A percentile compares a stretch with the other conserved stretches of the same genome.
Evolutionary conservation across 2,113 vertebrate species (phyloP).

Genomic region (Caranx ignobilis): DNA sequence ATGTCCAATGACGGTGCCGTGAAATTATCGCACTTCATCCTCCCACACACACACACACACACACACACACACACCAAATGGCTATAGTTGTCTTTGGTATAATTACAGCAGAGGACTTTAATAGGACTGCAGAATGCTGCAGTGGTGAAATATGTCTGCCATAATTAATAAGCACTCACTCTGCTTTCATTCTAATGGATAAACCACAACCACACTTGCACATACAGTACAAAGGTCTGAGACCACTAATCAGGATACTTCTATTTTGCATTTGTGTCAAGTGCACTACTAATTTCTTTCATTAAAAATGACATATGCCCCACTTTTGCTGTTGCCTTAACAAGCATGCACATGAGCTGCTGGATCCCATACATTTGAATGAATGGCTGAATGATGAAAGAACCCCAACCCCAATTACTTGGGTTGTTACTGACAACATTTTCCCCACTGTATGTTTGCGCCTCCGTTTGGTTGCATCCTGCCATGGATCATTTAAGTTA

Average conservation of each 20-base stretch:
- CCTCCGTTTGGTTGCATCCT: too few relatives aligned
- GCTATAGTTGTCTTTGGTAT: constrained; percentile 40
- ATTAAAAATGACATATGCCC: not conserved
- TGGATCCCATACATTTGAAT: too few relatives aligned
- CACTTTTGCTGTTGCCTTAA: too few relatives aligned
- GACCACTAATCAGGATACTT: too few relatives aligned
- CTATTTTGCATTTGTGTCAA: too few relatives aligned
- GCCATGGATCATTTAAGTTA: too few relatives aligned
- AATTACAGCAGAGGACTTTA: constrained; percentile 65
- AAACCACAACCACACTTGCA: not conserved
- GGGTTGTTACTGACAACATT: too few relatives aligned
- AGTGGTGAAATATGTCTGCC: constrained; percentile 47
- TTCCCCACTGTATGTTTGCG: too few relatives aligned
- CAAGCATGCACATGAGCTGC: too few relatives aligned
- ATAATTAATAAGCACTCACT: constrained; percentile 61
- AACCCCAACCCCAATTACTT: too few relatives aligned
- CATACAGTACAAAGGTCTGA: too few relatives aligned
- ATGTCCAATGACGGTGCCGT: not conserved
- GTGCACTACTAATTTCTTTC: not conserved
- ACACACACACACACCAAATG: not conserved
- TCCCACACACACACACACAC: not conserved
- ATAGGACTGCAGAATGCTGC: constrained; percentile 44
- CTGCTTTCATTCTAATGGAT: constrained; percentile 40
- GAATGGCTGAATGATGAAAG: too few relatives aligned
- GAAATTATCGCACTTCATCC: constrained; percentile 1